Base-by-base conservation (phyloP, 2,797 vertebrate species). In the Rousettus madagascariensis region DNA sequence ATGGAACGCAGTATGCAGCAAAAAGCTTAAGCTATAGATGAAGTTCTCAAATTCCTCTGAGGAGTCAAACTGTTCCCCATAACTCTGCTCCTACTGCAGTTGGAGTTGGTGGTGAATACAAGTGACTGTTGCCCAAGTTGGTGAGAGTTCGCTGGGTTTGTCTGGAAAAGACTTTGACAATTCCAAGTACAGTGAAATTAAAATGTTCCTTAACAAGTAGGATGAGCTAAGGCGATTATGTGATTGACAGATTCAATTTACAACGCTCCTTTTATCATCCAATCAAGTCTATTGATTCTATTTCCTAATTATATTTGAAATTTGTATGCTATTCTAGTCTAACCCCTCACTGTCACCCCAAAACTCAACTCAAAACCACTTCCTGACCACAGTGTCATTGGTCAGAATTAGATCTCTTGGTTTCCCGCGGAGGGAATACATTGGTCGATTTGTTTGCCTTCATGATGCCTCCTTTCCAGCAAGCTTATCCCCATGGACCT, bases 231-330 rank as follows among this genome's bases (percentile, higher is more conserved):
- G 36, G 33, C 53, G 84, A 85, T 71, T 53, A 66, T 24, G 6
- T 46, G 41, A 51, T 16, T 92, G 41, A 9, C 30, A 75, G 72
- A 51, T 63, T 86, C 19, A 16, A 51, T 61, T 77, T 95, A 46
- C 49, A 95, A 17, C 9, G 46, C n/a, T 86, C 63, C 51, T 85
- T 59, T 43, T 85, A 41, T 41, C 30, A 41, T 41, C 26, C n/a
- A 46, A 3, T 91, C 79, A 53, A 49, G 6, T 71, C 57, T 72
- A 55, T 30, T 68, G 11, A 77, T 43, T 83, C 75, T 74, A 16
- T 2, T 26, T 78, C 17, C 13, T 74, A 65, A n/a, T 69, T 75
- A n/a, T 71, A 84, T 69, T 96, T 91, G 65, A 91, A 93, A 91
- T 68, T 11, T 65, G 3, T 8, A 74, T 49, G 28, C 13, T 71